Conservation (phyloP, 2,797 vertebrate species). For the Garrulus glandarius region DNA sequence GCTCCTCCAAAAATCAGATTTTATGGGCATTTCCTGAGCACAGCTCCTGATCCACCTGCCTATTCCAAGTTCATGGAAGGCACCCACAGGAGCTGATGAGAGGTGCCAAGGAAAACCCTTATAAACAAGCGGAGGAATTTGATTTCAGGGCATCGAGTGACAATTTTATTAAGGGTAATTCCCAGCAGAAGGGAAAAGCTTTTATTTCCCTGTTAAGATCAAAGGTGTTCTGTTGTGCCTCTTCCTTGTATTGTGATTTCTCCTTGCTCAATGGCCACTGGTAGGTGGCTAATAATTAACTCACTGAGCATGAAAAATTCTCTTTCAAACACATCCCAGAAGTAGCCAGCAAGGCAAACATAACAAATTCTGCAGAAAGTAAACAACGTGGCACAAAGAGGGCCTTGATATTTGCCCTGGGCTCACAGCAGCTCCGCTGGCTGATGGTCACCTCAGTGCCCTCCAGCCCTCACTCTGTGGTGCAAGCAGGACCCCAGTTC, state of each 20-base stretch:
- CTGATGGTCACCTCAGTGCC: neutral
- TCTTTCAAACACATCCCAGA: neutral
- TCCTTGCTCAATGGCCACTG: slow-evolving; percentile 25
- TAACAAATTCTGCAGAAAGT: neutral
- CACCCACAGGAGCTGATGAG: neutral
- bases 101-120: neutral
- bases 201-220: slow-evolving; percentile 73
- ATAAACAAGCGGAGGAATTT: neutral
- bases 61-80: neutral
- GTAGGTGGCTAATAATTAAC: slow-evolving; percentile 64
- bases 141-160: neutral
- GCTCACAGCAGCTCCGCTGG: neutral
- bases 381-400: neutral
- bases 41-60: neutral
- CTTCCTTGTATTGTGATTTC: slow-evolving; percentile 30
- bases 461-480: neutral
- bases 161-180: slow-evolving; percentile 68
- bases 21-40: neutral
- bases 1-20: neutral
- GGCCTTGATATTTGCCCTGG: neutral
- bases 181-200: slow-evolving; percentile 26
- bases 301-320: slow-evolving; percentile 18
- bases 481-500: neutral
- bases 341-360: slow-evolving; percentile 20
- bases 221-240: slow-evolving; percentile 60